These are phyloP conservation scores for Neotoma lepida DNA, from an alignment of 2,113 vertebrate species.

Conservation along the genomic window DNA sequence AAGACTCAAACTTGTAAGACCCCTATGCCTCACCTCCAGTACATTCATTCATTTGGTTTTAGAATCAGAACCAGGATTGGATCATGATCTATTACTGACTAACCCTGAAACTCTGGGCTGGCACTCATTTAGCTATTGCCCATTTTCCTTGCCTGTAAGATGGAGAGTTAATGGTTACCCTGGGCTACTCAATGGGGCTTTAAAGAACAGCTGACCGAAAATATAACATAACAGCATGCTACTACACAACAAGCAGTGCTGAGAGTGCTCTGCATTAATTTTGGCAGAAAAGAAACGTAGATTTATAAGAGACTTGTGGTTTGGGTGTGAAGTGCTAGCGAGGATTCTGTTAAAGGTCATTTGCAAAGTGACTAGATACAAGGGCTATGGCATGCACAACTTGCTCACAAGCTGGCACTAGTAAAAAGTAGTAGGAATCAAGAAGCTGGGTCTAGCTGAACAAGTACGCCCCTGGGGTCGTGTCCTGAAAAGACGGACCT, in stretches of 20 bases:
- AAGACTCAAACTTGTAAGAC: not conserved
- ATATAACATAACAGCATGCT: not conserved
- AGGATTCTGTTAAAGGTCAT: not conserved
- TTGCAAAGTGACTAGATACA: not conserved
- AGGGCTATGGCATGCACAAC: not conserved
- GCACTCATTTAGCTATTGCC: not conserved
- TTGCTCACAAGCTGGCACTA: not conserved
- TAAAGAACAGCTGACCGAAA: not conserved
- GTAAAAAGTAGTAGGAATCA: not conserved
- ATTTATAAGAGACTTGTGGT: not conserved
- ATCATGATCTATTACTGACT: not conserved
- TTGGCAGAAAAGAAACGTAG: not conserved
- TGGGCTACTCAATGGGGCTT: not conserved
- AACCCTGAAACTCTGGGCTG: not conserved
- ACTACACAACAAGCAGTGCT: not conserved
- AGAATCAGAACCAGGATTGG: not conserved
- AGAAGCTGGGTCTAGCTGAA: not conserved
- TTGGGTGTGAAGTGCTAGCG: not conserved
- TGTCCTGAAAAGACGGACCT: not conserved
- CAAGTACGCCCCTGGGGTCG: not conserved
- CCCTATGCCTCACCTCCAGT: not conserved
- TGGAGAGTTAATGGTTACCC: not conserved
- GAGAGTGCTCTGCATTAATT: not conserved
- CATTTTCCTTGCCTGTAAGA: not conserved
- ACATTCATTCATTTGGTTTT: not conserved